A percentile compares a stretch with the other conserved stretches of the same genome.
Conservation (phyloP, 37 sponge, comb jelly and placozoan species). For the Cladorhizidae sp. region DNA sequence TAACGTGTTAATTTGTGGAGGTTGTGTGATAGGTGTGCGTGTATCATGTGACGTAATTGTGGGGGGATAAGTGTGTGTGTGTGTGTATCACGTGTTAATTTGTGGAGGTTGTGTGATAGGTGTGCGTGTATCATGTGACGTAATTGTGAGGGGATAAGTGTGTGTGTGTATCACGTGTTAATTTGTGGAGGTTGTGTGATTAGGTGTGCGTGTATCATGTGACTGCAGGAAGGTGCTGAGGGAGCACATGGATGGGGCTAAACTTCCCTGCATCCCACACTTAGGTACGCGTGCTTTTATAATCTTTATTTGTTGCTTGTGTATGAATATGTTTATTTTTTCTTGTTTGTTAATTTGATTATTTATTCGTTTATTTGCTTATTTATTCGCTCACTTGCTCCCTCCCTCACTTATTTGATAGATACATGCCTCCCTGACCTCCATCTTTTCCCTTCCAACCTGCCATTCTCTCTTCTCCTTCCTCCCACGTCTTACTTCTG, state of each 20-base stretch:
- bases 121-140: not conserved
- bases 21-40: no score
- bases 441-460: not conserved
- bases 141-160: not conserved
- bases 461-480: not conserved
- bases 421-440: no score
- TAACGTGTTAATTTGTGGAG: no score
- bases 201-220: not conserved
- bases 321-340: no score
- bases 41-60: no score
- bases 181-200: not conserved
- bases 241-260: slow-evolving; percentile 59
- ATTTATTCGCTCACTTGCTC: not conserved
- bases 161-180: not conserved
- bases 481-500: no score
- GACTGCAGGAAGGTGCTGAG: slow-evolving; percentile 53
- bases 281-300: no score
- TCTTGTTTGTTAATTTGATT: no score
- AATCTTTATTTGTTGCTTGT: no score
- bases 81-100: not conserved
- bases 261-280: slow-evolving; percentile 77
- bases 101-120: no score
- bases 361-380: no score
- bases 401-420: not conserved
- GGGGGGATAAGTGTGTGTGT: slow-evolving; percentile 26